Percentiles rank a stretch among this genome's conserved stretches.
These are phyloP conservation scores for Prosopocoilus inquinatus DNA, from an alignment of 2,888 invertebrate genomes.

Conservation along the genomic window DNA sequence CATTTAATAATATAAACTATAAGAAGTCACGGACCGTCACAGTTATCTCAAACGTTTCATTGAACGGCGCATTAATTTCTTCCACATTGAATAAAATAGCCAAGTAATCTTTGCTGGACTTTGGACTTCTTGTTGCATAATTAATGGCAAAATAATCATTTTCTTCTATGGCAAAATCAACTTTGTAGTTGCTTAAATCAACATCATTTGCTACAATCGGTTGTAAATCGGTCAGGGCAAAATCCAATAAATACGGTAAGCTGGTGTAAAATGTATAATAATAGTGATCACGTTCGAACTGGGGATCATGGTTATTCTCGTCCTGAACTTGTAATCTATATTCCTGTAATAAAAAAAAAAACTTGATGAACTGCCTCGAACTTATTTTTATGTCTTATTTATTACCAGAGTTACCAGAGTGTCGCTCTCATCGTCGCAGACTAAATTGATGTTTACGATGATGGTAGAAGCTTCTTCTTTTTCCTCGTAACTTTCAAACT, in stretches of 20 bases:
- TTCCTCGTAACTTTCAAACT: conserved; percentile 5
- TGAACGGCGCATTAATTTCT: conserved; percentile 9
- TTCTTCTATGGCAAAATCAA: conserved; percentile 7
- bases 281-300: conserved; percentile 6
- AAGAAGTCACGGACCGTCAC: conserved; percentile 3
- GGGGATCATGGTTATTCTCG: neutral
- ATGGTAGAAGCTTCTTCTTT: neutral
- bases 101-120: neutral
- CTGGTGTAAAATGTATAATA: conserved; percentile 7
- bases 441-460: neutral
- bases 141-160: conserved; percentile 1
- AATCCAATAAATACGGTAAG: conserved; percentile 7
- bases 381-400: too few species aligned
- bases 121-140: neutral
- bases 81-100: conserved; percentile 2
- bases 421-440: conserved; percentile 6
- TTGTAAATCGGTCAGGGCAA: conserved; percentile 7
- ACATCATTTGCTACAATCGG: neutral
- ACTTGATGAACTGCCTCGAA: too few species aligned
- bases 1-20: neutral
- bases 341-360: conserved; percentile 7
- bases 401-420: neutral
- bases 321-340: conserved; percentile 6
- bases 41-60: conserved; percentile 8
- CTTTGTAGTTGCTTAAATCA: conserved; percentile 1